These are phyloP conservation scores for Corythoichthys haematopterus DNA, from an alignment of 2,113 vertebrate genomes.

Conservation along the genomic window DNA sequence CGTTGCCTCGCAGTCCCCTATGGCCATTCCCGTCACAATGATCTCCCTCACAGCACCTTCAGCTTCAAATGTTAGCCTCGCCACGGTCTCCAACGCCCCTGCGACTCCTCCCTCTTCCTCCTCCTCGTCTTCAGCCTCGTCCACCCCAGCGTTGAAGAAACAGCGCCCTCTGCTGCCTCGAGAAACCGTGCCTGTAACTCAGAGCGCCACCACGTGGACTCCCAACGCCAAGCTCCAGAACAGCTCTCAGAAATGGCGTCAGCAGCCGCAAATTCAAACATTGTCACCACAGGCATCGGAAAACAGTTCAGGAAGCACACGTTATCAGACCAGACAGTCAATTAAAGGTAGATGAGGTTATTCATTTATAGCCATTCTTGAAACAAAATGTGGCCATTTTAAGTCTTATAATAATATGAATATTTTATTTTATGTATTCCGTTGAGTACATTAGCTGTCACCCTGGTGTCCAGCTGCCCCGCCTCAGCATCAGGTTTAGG, in stretches of 20 bases:
- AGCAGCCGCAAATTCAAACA: conserved; percentile 74
- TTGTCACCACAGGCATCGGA: conserved; percentile 65
- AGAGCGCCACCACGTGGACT: conserved; percentile 91
- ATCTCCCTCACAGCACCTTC: conserved; percentile 74
- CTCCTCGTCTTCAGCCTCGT: conserved; percentile 50
- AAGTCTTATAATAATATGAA: not conserved
- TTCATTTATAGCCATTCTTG: not conserved
- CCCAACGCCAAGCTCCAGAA: conserved; percentile 92
- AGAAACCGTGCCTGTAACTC: conserved; percentile 88
- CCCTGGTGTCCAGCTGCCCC: conserved; percentile 86
- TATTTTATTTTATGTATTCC: conserved; percentile 30
- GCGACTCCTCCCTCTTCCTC: conserved; percentile 67
- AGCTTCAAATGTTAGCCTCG: conserved; percentile 52
- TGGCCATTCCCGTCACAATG: conserved; percentile 71
- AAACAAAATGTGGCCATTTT: not conserved
- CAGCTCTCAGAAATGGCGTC: conserved; percentile 95
- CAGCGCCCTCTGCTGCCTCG: conserved; percentile 93
- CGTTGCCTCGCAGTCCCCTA: conserved; percentile 75
- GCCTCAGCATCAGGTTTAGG: conserved; percentile 72
- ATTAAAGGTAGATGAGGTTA: conserved; percentile 82
- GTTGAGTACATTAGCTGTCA: conserved; percentile 84
- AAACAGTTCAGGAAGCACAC: conserved; percentile 71
- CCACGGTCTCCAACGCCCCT: conserved; percentile 47
- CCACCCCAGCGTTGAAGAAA: conserved; percentile 83
- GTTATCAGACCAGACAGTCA: conserved; percentile 94